A percentile compares a stretch with the other conserved stretches of the same genome.
These are phyloP conservation scores for Philereme transversata DNA, from an alignment of 2,888 invertebrate species.

Conservation along the genomic window DNA sequence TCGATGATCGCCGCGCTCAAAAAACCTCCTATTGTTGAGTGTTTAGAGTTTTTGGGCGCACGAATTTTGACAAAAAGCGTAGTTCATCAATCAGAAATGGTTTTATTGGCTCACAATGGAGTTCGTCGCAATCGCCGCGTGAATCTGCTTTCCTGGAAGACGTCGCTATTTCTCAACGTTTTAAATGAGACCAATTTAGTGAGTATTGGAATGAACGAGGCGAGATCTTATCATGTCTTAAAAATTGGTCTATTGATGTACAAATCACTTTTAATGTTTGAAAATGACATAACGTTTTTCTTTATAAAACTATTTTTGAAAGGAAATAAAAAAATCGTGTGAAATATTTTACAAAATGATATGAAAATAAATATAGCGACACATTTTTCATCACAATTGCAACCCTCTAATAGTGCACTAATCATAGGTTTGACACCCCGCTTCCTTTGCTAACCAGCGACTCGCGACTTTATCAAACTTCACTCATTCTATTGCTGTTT, in stretches of 20 bases:
- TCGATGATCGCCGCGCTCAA: conserved; percentile 78
- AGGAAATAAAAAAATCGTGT: too few relatives aligned
- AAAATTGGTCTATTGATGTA: conserved; percentile 42
- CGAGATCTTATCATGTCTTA: conserved; percentile 32
- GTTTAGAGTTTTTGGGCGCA: conserved; percentile 68
- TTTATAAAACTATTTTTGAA: neutral
- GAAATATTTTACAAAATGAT: too few relatives aligned
- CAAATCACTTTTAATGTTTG: conserved; percentile 5
- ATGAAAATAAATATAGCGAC: conserved; percentile 46
- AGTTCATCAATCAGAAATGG: conserved; percentile 80
- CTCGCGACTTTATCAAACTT: neutral
- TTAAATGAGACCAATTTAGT: conserved; percentile 68
- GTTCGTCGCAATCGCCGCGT: conserved; percentile 64
- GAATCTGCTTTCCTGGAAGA: conserved; percentile 74
- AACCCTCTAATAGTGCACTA: conserved; percentile 72
- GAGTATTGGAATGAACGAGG: conserved; percentile 27
- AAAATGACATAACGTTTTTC: neutral
- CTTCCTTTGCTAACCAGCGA: conserved; percentile 35
- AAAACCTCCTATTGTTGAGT: conserved; percentile 75
- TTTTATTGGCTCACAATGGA: conserved; percentile 78
- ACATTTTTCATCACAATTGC: conserved; percentile 67
- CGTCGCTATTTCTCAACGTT: conserved; percentile 62
- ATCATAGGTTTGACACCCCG: conserved; percentile 79
- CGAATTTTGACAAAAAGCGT: conserved; percentile 70
- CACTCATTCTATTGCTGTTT: conserved; percentile 42